Base-by-base conservation (phyloP, 2,113 vertebrate species). In the Morone saxatilis region DNA sequence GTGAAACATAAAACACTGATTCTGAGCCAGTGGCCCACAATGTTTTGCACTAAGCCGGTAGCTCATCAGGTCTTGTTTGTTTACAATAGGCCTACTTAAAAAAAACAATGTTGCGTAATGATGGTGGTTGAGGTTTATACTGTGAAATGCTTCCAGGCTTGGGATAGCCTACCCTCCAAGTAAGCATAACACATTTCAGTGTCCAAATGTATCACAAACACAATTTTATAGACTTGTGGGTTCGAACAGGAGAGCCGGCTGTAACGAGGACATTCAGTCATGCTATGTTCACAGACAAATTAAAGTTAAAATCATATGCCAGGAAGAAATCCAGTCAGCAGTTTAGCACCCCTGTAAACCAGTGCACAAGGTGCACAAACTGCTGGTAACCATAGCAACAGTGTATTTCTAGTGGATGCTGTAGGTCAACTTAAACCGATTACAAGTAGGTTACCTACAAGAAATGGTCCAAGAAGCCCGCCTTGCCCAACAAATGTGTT, bases 361-460 rank as follows among this genome's bases (percentile, higher is more conserved):
- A 68, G 59, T 43, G 51, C 13, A 25, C 50, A 65, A 77, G 70
- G 56, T 60, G 66, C 45, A 56, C 36, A 72, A 20, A 66, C 53
- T 36, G n/a, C 36, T 31, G 22, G 85, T 87, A 76, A 80, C 86
- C 72, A 80, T 87, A 68, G 81, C 86, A 76, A 87, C 85, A 62
- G 71, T 54, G 9, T 50, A 16, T 48, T 25, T 40, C 19, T 31
- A 20, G 25, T 45, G 50, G 70, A 74, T 69, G 43, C 43, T 51
- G 74, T 10, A 25, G 0, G 14, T 51, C 5, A 51, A 68, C 7
- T 62, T 62, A 41, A 53, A 31, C 12, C 12, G 54, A 66, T 14
- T 17, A 6, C 54, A 61, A 69, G 62, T 31, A 25, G 25, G 25
- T 25, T 25, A 25, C 25, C 47, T 25, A 31, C 5, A 16, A 13